Conservation (phyloP, 2,888 invertebrate genomes). For the Saturnia pavonia region DNA sequence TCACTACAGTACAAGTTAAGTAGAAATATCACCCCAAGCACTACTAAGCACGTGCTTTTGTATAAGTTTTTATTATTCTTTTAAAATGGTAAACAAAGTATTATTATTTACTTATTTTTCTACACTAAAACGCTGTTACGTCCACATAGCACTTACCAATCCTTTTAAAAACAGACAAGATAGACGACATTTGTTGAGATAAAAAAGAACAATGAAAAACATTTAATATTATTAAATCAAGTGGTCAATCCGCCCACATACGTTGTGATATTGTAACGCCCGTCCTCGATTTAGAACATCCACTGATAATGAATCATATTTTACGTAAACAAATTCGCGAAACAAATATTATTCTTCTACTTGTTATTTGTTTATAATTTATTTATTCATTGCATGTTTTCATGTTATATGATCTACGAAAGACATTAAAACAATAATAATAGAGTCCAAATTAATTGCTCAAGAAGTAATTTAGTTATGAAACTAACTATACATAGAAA, state of each 20-base stretch:
- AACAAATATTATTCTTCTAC: not conserved
- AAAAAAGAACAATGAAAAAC: not conserved
- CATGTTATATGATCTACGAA: not conserved
- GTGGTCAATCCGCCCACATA: constrained; percentile 19
- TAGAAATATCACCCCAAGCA: too few relatives aligned
- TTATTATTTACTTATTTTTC: not conserved
- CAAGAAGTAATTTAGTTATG: not conserved
- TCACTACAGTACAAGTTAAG: too few relatives aligned
- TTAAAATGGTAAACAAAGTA: too few relatives aligned
- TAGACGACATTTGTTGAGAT: constrained; percentile 5
- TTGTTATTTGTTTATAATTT: not conserved
- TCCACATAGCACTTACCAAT: not conserved
- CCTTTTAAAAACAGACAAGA: not conserved
- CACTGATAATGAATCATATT: not conserved
- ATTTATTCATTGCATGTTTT: not conserved
- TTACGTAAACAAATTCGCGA: not conserved
- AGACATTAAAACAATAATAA: not conserved
- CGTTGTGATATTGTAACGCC: not conserved
- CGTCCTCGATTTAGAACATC: not conserved
- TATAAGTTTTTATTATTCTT: too few relatives aligned
- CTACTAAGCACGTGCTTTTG: too few relatives aligned
- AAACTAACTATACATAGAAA: not conserved
- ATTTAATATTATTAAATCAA: constrained; percentile 1
- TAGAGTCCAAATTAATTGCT: not conserved
- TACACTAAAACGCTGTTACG: not conserved